Percentiles rank a stretch among this genome's conserved stretches.
Conservation (phyloP, 30 jellyfish, hydroid and myxozoan species). For the Mastigias papua region DNA sequence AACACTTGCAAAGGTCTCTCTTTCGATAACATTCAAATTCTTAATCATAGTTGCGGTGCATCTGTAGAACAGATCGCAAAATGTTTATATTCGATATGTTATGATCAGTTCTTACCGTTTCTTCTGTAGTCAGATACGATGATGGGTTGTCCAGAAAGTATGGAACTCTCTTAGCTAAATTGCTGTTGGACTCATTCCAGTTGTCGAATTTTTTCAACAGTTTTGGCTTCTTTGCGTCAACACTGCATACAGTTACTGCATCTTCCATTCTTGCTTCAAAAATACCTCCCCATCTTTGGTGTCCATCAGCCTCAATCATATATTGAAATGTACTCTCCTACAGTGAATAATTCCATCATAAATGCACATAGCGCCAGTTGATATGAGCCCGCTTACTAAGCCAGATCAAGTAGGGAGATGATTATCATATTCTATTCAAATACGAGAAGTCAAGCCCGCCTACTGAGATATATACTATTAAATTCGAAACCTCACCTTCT, state of each 20-base stretch:
- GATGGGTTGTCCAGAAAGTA: conserved; percentile 55
- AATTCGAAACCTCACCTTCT: too few species aligned
- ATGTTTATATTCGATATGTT: too few species aligned
- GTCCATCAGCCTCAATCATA: conserved; percentile 93
- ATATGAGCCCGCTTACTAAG: too few species aligned
- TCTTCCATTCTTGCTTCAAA: conserved; percentile 62
- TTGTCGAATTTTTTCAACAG: conserved; percentile 76
- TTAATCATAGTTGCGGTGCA: not conserved
- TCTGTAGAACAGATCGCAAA: not conserved
- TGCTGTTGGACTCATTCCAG: conserved; percentile 81
- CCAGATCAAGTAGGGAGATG: too few species aligned
- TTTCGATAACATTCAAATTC: not conserved
- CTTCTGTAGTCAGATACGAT: conserved; percentile 54
- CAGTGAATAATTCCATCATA: too few species aligned
- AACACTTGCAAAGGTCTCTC: not conserved
- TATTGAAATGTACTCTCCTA: conserved; percentile 54
- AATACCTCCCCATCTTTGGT: conserved; percentile 82
- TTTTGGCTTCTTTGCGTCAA: conserved; percentile 50
- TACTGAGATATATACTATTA: too few species aligned
- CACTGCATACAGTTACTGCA: conserved; percentile 57
- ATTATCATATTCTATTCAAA: not conserved
- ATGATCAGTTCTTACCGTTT: conserved; percentile 62
- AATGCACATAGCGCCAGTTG: too few species aligned
- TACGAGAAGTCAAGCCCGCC: too few species aligned
- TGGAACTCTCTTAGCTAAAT: conserved; percentile 54